These are phyloP conservation scores for Dysidea cf. avara DNA, from an alignment of 37 sponge, comb jelly and placozoan species.

Conservation along the genomic window DNA sequence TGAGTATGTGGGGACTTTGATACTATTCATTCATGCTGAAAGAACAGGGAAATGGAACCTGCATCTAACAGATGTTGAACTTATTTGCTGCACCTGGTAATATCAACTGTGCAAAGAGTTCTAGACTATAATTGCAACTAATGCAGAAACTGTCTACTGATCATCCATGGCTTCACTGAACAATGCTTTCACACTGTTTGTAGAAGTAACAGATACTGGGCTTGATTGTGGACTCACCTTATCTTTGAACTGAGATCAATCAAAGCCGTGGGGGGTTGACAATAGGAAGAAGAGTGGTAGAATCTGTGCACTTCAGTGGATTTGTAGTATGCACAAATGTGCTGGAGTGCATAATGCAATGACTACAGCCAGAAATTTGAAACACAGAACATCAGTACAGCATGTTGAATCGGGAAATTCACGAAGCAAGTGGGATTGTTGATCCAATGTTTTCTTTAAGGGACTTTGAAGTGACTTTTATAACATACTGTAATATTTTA, in stretches of 20 bases:
- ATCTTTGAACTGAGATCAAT: slow-evolving; percentile 26
- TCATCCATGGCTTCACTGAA: slow-evolving; percentile 20
- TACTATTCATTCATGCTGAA: slow-evolving; percentile 37
- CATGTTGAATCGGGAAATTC: no score
- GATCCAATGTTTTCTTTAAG: slow-evolving; percentile 55
- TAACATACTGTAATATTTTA: slow-evolving; percentile 43
- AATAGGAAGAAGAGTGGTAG: slow-evolving; percentile 35
- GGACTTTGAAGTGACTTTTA: slow-evolving; percentile 56
- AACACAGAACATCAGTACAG: no score
- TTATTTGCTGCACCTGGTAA: slow-evolving; percentile 38
- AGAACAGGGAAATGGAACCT: slow-evolving; percentile 28
- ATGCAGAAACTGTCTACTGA: slow-evolving; percentile 26
- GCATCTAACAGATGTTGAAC: slow-evolving; percentile 26
- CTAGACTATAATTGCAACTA: slow-evolving; percentile 31
- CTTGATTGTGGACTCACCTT: slow-evolving; percentile 39
- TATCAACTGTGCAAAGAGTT: slow-evolving; percentile 28
- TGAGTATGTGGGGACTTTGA: slow-evolving; percentile 28
- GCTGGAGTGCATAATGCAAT: slow-evolving; percentile 32
- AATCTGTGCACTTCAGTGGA: slow-evolving; percentile 20
- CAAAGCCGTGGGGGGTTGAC: slow-evolving; percentile 37
- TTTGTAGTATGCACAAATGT: slow-evolving; percentile 41
- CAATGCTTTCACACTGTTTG: slow-evolving; percentile 40
- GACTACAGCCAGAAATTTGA: slow-evolving; percentile 20
- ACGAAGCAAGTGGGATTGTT: no score
- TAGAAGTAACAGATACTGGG: slow-evolving; percentile 31